Conservation (phyloP, 92 coral and sea anemone species). For the Phenganax stokvisi region DNA sequence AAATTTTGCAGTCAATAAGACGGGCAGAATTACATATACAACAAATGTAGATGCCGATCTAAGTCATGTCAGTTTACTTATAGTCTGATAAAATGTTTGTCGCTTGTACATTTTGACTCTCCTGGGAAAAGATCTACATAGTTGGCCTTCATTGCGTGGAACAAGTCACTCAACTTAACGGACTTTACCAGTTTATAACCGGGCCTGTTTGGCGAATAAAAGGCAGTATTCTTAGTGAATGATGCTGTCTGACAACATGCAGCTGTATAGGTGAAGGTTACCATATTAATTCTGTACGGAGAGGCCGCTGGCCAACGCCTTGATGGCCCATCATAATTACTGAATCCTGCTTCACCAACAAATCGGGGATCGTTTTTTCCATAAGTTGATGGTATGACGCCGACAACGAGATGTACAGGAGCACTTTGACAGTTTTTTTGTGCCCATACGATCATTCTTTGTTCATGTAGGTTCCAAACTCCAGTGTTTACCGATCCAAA, state of each 20-base stretch:
- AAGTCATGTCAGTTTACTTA: neutral
- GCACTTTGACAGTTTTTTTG: neutral
- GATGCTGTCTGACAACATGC: conserved; percentile 36
- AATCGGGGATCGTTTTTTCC: conserved; percentile 22
- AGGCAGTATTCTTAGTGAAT: conserved; percentile 26
- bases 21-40: too few species aligned
- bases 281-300: conserved; percentile 29
- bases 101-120: conserved; percentile 33
- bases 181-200: conserved; percentile 1
- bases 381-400: conserved; percentile 39
- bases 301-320: neutral
- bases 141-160: conserved; percentile 1
- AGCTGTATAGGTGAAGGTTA: conserved; percentile 10
- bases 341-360: conserved; percentile 40
- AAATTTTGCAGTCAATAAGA: too few species aligned
- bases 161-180: conserved; percentile 28
- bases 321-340: conserved; percentile 36
- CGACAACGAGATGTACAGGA: conserved; percentile 22
- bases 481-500: conserved; percentile 26
- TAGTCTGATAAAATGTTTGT: conserved; percentile 20
- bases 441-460: neutral
- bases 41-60: too few species aligned
- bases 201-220: conserved; percentile 32
- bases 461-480: conserved; percentile 29
- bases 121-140: conserved; percentile 28